phyloP scores from a whole-genome alignment of 2,113 vertebrate species.

The Tupaia tana region DNA sequence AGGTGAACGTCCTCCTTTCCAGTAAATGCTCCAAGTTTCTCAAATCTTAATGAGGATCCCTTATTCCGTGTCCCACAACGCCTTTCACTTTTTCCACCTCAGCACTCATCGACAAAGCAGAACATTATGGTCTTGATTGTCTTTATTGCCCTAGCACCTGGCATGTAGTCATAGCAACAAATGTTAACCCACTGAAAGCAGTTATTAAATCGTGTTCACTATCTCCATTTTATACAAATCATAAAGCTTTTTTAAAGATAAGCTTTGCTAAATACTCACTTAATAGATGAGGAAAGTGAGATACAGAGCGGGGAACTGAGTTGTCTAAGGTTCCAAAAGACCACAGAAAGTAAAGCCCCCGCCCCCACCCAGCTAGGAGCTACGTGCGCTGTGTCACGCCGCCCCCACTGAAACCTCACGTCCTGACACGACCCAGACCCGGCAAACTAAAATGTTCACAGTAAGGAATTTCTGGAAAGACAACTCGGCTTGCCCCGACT shows the following conservation, averaged over 20 bases:
- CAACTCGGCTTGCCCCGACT: background rate
- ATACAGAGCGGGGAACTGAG: background rate
- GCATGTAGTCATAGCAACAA: background rate
- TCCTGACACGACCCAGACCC: background rate
- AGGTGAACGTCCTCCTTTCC: background rate
- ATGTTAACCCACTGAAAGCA: background rate
- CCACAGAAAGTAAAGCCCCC: background rate
- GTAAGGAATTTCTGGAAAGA: conserved; percentile 12
- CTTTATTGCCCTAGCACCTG: background rate
- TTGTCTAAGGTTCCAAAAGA: conserved; percentile 18
- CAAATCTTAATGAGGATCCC: background rate
- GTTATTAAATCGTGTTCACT: background rate
- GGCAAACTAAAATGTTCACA: background rate
- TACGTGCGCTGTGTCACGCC: background rate
- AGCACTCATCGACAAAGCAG: background rate
- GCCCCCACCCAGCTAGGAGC: background rate
- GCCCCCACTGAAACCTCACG: background rate
- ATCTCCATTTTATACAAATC: background rate
- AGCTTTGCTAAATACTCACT: background rate
- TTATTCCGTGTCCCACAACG: background rate
- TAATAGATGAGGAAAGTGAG: background rate
- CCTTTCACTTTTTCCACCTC: background rate
- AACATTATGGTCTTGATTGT: background rate
- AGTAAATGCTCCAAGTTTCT: background rate
- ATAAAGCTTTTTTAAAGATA: background rate